Base-by-base conservation (phyloP, 2,797 vertebrate species). In the Rhinoraja longicauda region DNA sequence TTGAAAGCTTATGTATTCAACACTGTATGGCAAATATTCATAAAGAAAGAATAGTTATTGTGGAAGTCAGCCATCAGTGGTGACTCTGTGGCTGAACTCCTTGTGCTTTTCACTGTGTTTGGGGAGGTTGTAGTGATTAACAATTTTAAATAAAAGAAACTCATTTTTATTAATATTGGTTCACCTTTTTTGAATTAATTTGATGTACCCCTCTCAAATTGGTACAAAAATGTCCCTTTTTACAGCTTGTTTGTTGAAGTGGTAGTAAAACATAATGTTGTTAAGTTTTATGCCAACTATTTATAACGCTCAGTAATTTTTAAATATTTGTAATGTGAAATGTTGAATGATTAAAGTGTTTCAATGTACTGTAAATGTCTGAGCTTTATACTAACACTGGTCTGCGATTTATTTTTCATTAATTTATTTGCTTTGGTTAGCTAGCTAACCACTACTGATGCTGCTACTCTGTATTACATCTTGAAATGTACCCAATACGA, bases 311-410 rank as follows among this genome's bases (percentile, higher is more conserved):
- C 99, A 99, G 98, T 99, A 98, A 98, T 99, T 99, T 99, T 98
- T 98, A 99, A 99, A 99, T 99, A 99, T 99, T 99, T 99, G 99
- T 99, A 99, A 99, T 98, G 98, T 99, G 98, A 99, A 98, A 99
- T 99, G 98, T 99, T 99, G 98, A 99, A 99, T 97, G 98, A 99
- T 99, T 99, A 99, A 99, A 99, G 98, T 97, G 98, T 97, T 97
- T 99, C 97, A 98, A 98, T 98, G 98, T 98, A 94, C 70, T 72
- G 93, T 70, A 75, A 86, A 70, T 93, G 92, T 81, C 92, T 93
- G 32, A 86, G 81, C 79, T 72, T 76, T 84, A 86, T 93, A 72
- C 39, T 73, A 86, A 77, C 82, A 93, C 72, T 39, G 90, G 90
- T 92, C 70, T 92, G 78, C 78, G 70, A 93, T n/a, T 93, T 77